phyloP scores from a whole-genome alignment of 2,113 vertebrate species.

The Gadus chalcogrammus region DNA sequence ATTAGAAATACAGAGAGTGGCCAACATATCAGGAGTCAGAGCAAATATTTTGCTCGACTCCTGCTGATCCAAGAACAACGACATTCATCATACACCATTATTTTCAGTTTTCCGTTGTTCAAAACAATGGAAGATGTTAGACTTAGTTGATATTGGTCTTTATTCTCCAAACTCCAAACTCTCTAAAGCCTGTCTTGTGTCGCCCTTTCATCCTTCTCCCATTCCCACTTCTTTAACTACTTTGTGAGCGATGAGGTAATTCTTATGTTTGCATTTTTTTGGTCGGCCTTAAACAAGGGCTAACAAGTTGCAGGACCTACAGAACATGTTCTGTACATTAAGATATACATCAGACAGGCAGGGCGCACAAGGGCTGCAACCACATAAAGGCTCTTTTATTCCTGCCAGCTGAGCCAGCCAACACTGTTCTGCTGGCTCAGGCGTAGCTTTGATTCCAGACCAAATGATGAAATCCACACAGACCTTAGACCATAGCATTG shows the following conservation, averaged over 20 bases:
- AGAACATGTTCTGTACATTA: conserved; percentile 72
- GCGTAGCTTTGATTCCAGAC: conserved; percentile 68
- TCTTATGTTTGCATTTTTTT: conserved; percentile 30
- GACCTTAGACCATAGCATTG: conserved; percentile 57
- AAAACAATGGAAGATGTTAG: neutral
- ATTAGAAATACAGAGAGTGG: neutral
- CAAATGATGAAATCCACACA: conserved; percentile 71
- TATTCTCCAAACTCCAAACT: neutral
- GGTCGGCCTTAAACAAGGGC: conserved; percentile 66
- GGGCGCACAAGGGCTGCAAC: conserved; percentile 57
- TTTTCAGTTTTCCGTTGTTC: neutral
- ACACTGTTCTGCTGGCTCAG: conserved; percentile 63
- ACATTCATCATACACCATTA: neutral
- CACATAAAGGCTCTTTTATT: conserved; percentile 72
- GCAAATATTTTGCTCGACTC: neutral
- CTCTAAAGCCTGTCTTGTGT: neutral
- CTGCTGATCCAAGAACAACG: neutral
- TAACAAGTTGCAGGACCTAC: conserved; percentile 72
- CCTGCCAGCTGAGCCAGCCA: conserved; percentile 53
- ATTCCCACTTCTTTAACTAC: conserved; percentile 56
- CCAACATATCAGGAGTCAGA: neutral
- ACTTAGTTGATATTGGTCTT: neutral
- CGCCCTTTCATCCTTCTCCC: conserved; percentile 15
- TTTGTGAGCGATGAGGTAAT: conserved; percentile 72
- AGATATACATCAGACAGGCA: conserved; percentile 72